phyloP scores from a whole-genome alignment of 30 jellyfish, hydroid and myxozoan species.

The Rhopilema esculentum region DNA sequence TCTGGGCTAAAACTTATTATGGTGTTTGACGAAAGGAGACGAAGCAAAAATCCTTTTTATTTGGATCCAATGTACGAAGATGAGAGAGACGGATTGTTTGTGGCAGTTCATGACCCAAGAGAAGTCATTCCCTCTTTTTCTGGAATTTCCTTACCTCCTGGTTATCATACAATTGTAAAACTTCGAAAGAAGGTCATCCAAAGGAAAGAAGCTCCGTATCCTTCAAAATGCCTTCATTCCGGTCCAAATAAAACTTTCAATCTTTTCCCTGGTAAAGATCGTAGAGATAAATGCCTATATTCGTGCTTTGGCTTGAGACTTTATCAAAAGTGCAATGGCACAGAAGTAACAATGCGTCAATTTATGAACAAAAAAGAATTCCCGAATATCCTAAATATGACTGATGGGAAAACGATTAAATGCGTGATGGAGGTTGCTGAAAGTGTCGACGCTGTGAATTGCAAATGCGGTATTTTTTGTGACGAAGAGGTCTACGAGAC shows the following conservation, averaged over 20 bases:
- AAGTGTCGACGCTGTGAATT: conserved; percentile 4
- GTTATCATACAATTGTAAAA: conserved; percentile 40
- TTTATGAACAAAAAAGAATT: conserved; percentile 10
- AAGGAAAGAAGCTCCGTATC: conserved; percentile 41
- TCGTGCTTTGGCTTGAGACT: background rate
- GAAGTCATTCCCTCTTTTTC: background rate
- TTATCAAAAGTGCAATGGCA: conserved; percentile 16
- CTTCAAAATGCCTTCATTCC: conserved; percentile 26
- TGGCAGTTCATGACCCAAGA: conserved; percentile 33
- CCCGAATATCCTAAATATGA: background rate
- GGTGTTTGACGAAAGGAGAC: conserved; percentile 5
- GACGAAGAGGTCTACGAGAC: conserved; percentile 29
- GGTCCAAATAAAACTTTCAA: background rate
- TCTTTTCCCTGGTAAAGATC: conserved; percentile 4
- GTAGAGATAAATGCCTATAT: background rate
- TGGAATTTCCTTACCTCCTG: conserved; percentile 52
- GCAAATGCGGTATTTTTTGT: conserved; percentile 55
- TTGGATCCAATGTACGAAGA: background rate
- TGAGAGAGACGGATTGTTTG: conserved; percentile 17
- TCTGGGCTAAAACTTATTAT: conserved; percentile 38
- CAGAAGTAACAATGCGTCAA: background rate
- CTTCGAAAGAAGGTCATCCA: conserved; percentile 1
- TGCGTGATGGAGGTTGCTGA: background rate
- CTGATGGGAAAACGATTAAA: background rate
- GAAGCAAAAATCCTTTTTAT: background rate